Evolutionary conservation across 2,888 invertebrate genomes (phyloP).

Genomic region (Melangyna quadrimaculata): DNA sequence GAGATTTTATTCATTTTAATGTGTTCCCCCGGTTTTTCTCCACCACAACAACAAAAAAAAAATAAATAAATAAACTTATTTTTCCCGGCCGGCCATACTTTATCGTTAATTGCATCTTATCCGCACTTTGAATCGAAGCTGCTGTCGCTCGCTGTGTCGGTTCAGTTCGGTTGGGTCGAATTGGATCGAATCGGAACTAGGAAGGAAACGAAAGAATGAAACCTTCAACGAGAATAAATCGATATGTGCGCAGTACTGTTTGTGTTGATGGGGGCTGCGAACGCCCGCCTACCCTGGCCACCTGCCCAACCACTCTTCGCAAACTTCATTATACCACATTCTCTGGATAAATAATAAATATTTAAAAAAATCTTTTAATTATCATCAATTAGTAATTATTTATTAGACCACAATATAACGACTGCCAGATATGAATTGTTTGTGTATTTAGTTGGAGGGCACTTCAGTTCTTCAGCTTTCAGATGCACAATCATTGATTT

Average conservation of each 20-base stretch:
- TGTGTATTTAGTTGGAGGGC: neutral
- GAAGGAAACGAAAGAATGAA: slow-evolving; percentile 8
- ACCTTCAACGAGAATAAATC: slow-evolving; percentile 52
- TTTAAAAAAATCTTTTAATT: slow-evolving; percentile 68
- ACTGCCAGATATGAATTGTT: slow-evolving; percentile 14
- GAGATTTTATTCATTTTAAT: neutral
- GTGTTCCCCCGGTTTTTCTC: slow-evolving; percentile 6
- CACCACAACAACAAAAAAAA: neutral
- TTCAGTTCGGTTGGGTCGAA: no score
- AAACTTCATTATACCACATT: neutral
- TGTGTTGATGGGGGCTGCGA: neutral
- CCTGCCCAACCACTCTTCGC: no score
- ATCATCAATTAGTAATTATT: slow-evolving; percentile 68
- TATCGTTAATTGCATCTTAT: slow-evolving; percentile 66
- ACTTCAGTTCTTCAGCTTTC: neutral
- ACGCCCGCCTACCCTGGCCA: no score
- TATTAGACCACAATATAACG: slow-evolving; percentile 53
- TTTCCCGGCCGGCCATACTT: slow-evolving; percentile 44
- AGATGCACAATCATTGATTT: slow-evolving; percentile 31
- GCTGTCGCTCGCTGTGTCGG: neutral
- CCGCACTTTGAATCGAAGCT: slow-evolving; percentile 4
- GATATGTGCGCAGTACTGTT: slow-evolving; percentile 41
- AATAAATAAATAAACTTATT: slow-evolving; percentile 57
- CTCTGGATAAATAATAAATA: slow-evolving; percentile 57
- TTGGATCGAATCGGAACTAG: neutral